phyloP scores from a whole-genome alignment of 2,797 vertebrate genomes.

The Betta splendens region DNA sequence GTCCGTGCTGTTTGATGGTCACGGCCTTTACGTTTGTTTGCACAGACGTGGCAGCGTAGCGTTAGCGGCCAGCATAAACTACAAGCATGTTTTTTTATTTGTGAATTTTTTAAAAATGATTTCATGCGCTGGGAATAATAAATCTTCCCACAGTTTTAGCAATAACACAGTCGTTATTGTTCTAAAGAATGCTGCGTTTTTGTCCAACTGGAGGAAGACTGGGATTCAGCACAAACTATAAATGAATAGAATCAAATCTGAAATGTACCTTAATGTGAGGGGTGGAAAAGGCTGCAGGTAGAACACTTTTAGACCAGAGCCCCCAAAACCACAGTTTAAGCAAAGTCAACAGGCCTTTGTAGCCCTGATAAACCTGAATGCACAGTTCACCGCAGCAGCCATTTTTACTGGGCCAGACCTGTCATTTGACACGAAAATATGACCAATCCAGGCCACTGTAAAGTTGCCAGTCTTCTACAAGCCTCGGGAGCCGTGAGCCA shows the following conservation, averaged over 20 bases:
- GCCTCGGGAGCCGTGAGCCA: constrained; percentile 77
- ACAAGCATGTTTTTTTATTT: constrained; percentile 37
- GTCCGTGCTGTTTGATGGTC: constrained; percentile 36
- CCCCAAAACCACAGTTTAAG: constrained; percentile 73
- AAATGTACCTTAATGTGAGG: constrained; percentile 20
- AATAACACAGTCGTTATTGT: constrained; percentile 42
- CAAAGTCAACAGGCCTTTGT: constrained; percentile 78
- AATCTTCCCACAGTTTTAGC: constrained; percentile 35
- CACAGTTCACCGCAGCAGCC: constrained; percentile 65
- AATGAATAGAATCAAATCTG: constrained; percentile 26
- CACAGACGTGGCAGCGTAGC: constrained; percentile 24
- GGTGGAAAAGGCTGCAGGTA: constrained; percentile 20
- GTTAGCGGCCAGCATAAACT: constrained; percentile 23
- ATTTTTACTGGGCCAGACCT: constrained; percentile 72
- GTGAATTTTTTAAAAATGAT: constrained; percentile 42
- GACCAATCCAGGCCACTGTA: constrained; percentile 75
- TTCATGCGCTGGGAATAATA: constrained; percentile 59
- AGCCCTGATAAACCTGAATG: constrained; percentile 79
- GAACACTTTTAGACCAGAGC: constrained; percentile 34
- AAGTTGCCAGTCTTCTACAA: constrained; percentile 81
- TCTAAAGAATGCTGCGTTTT: constrained; percentile 26
- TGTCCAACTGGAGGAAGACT: constrained; percentile 34
- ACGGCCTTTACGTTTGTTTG: constrained; percentile 44
- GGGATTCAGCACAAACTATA: constrained; percentile 23
- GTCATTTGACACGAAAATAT: constrained; percentile 79